phyloP scores from a whole-genome alignment of 2,888 invertebrate genomes.

The Antitype chi region DNA sequence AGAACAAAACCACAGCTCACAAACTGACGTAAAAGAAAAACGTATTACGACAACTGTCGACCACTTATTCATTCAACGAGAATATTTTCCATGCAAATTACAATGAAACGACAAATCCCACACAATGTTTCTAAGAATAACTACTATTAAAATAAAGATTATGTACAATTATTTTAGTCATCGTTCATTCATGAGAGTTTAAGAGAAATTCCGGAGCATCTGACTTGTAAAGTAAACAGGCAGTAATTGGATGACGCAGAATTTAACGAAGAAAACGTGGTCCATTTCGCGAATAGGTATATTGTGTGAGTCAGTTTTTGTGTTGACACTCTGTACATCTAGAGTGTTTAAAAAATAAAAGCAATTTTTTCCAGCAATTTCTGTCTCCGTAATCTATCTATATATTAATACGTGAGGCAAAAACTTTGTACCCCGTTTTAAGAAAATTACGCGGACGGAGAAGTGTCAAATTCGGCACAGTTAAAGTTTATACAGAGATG shows the following conservation, averaged over 20 bases:
- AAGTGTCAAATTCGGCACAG: no score
- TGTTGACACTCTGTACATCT: not conserved
- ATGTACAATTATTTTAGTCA: constrained; percentile 60
- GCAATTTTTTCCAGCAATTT: not conserved
- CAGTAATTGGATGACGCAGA: constrained; percentile 68
- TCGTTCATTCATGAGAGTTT: constrained; percentile 63
- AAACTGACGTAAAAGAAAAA: constrained; percentile 32
- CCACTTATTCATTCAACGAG: constrained; percentile 27
- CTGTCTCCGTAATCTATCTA: not conserved
- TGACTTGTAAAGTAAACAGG: constrained; percentile 60
- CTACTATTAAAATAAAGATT: constrained; percentile 24
- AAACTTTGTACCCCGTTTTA: no score
- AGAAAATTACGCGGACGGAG: no score
- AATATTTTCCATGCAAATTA: constrained; percentile 48
- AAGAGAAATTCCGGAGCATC: constrained; percentile 56
- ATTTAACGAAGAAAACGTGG: constrained; percentile 75
- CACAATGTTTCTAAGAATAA: constrained; percentile 53
- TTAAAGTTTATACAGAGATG: no score
- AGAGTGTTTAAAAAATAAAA: constrained; percentile 5
- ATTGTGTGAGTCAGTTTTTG: constrained; percentile 53
- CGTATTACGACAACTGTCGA: not conserved
- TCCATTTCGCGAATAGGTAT: constrained; percentile 72
- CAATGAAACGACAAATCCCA: constrained; percentile 43
- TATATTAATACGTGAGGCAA: no score
- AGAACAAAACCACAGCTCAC: not conserved